A percentile compares a stretch with the other conserved stretches of the same genome.
These are phyloP conservation scores for Drosophila sproati DNA, from an alignment of 1,140 invertebrate genomes.

Conservation along the genomic window DNA sequence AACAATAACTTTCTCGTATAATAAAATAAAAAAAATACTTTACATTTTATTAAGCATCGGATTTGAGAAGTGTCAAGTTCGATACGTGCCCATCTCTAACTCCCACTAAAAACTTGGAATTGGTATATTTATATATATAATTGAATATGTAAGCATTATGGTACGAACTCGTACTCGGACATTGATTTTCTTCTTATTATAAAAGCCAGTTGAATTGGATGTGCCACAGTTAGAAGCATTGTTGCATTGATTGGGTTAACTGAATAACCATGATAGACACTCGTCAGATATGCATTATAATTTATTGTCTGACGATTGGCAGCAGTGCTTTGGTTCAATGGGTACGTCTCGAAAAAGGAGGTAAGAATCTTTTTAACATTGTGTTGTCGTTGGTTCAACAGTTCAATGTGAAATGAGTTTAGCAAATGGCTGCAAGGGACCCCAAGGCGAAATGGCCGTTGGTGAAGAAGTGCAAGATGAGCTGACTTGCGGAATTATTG, in stretches of 20 bases:
- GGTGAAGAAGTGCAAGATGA: conserved; percentile 7
- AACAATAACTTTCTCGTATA: too few species aligned
- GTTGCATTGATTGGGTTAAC: not conserved
- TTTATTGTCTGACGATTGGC: not conserved
- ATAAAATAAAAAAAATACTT: not conserved
- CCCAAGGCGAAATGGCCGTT: not conserved
- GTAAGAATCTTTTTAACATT: not conserved
- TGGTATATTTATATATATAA: not conserved
- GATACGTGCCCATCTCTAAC: not conserved
- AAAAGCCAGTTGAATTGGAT: conserved; percentile 2
- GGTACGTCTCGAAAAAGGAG: not conserved
- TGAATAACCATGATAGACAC: conserved; percentile 1
- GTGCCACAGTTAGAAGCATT: not conserved
- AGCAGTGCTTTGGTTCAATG: not conserved
- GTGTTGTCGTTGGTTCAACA: too few species aligned
- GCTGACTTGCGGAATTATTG: conserved; percentile 16
- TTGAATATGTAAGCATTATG: not conserved
- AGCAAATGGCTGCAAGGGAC: conserved; percentile 14
- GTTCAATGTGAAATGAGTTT: not conserved
- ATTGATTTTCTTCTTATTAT: conserved; percentile 6
- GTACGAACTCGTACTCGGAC: not conserved
- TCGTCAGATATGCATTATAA: not conserved
- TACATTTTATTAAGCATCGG: not conserved
- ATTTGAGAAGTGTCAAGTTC: not conserved
- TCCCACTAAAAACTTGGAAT: not conserved